phyloP scores from a whole-genome alignment of 1,140 invertebrate genomes.

The Ephestia elutella region DNA sequence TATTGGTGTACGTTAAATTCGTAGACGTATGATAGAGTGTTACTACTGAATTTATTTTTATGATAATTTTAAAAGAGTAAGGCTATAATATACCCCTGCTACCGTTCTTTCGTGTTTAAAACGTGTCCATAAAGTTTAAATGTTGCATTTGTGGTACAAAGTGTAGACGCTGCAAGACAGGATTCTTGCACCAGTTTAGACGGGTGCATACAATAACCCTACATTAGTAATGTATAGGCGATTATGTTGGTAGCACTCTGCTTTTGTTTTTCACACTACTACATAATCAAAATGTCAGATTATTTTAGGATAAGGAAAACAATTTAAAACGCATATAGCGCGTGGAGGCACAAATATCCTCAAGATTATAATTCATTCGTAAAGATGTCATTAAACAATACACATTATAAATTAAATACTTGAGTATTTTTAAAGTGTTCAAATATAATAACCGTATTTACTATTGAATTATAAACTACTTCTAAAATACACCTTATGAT shows the following conservation, averaged over 20 bases:
- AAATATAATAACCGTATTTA: background rate
- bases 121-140: slow-evolving; percentile 34
- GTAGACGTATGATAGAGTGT: slow-evolving; percentile 7
- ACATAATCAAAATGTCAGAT: background rate
- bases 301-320: background rate
- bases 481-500: too few relatives aligned
- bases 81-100: slow-evolving; percentile 23
- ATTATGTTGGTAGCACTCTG: background rate
- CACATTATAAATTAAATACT: too few relatives aligned
- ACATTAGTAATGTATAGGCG: too few relatives aligned
- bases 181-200: background rate
- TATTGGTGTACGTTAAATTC: slow-evolving; percentile 25
- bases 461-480: background rate
- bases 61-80: slow-evolving; percentile 17
- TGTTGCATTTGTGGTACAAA: slow-evolving; percentile 60
- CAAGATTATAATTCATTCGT: too few relatives aligned
- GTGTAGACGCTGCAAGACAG: slow-evolving; percentile 17
- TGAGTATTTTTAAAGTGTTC: background rate
- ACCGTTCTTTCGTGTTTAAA: slow-evolving; percentile 22
- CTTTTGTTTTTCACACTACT: background rate
- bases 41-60: slow-evolving; percentile 45
- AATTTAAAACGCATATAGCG: too few relatives aligned
- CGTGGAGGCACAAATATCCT: too few relatives aligned
- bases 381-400: too few relatives aligned
- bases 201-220: too few relatives aligned